Percentiles rank a stretch among this genome's conserved stretches.
These are phyloP conservation scores for Pimpla rufipes DNA, from an alignment of 2,888 invertebrate genomes.

Conservation along the genomic window DNA sequence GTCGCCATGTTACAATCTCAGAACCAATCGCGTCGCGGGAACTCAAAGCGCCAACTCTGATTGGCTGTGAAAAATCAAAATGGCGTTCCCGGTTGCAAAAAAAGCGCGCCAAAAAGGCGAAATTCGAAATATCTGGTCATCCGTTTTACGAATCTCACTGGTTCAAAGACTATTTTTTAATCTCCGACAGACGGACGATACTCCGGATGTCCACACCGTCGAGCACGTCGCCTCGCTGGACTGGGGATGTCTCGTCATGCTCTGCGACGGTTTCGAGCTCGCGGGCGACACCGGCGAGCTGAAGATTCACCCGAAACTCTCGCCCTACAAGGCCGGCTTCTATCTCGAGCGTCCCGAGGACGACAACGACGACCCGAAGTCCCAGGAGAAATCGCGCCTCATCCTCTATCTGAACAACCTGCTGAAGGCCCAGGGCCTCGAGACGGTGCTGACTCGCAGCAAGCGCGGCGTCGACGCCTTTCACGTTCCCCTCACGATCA, in stretches of 20 bases:
- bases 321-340: conserved; percentile 92
- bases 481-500: conserved; percentile 90
- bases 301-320: conserved; percentile 90
- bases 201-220: conserved; percentile 75
- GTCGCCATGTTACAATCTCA: background rate
- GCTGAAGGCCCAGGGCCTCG: conserved; percentile 84
- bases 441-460: conserved; percentile 78
- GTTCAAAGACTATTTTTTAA: background rate
- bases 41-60: background rate
- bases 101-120: background rate
- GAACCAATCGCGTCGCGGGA: background rate
- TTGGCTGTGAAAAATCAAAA: background rate
- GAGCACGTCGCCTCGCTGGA: conserved; percentile 81
- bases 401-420: conserved; percentile 87
- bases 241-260: conserved; percentile 81
- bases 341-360: conserved; percentile 83
- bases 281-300: conserved; percentile 84
- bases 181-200: conserved; percentile 67
- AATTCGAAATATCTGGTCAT: background rate
- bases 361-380: conserved; percentile 74
- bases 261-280: conserved; percentile 79
- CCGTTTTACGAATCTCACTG: background rate
- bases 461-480: conserved; percentile 79
- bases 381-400: conserved; percentile 81
- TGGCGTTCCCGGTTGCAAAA: background rate